These are phyloP conservation scores for Oxyruncus cristatus DNA, from an alignment of 2,113 vertebrate genomes.

Conservation along the genomic window DNA sequence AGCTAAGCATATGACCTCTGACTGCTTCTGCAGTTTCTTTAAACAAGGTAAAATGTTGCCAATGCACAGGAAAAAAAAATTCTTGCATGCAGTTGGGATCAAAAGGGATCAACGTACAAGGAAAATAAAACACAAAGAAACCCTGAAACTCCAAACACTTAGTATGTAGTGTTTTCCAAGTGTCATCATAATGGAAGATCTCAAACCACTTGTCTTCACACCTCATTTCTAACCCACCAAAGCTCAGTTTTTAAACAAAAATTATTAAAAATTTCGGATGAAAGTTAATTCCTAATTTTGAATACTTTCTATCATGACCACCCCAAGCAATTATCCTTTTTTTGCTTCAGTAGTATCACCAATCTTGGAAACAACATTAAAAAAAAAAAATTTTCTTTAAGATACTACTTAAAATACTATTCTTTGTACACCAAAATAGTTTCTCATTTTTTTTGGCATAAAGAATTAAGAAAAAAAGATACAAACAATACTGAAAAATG, in stretches of 20 bases:
- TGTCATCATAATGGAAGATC: neutral
- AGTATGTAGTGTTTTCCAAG: neutral
- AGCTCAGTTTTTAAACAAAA: neutral
- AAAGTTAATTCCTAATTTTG: neutral
- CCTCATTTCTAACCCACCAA: neutral
- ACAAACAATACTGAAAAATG: neutral
- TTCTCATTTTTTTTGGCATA: neutral
- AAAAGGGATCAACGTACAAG: neutral
- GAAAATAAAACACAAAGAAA: neutral
- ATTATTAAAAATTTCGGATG: neutral
- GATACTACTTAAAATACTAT: neutral
- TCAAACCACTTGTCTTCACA: neutral
- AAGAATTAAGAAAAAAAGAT: neutral
- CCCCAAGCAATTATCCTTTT: neutral
- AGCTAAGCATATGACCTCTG: neutral
- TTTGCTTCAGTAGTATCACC: neutral
- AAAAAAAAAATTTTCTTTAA: neutral
- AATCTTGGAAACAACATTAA: neutral
- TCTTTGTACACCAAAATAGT: neutral
- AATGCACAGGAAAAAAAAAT: neutral
- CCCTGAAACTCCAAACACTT: neutral
- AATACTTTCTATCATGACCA: neutral
- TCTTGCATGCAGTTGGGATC: neutral
- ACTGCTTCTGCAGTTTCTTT: neutral
- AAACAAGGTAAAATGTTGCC: neutral